These are phyloP conservation scores for Folsomia candida DNA, from an alignment of 2,888 invertebrate genomes.

Conservation along the genomic window DNA sequence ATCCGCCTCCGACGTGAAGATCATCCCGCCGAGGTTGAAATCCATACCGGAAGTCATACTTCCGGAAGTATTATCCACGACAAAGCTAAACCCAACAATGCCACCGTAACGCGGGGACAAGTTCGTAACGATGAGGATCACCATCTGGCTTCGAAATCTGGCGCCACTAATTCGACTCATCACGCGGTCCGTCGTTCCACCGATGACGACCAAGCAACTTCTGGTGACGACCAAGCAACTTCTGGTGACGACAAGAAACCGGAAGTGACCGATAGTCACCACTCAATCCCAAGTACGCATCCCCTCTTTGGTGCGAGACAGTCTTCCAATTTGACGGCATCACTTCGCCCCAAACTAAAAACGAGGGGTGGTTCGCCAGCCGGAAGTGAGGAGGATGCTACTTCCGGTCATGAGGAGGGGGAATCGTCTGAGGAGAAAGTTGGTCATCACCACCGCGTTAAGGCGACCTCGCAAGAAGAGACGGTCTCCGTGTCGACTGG, in stretches of 20 bases:
- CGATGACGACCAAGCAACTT: no score
- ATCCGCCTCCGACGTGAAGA: not conserved
- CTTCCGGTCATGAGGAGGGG: not conserved
- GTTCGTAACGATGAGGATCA: no score
- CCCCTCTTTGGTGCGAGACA: conserved; percentile 4
- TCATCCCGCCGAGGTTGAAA: no score
- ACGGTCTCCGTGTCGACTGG: not conserved
- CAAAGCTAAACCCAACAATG: no score
- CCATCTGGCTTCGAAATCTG: no score
- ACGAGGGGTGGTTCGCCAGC: not conserved
- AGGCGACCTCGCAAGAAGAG: not conserved
- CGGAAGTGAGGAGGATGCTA: no score
- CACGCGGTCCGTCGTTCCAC: not conserved
- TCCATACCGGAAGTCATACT: no score
- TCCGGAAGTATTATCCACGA: not conserved
- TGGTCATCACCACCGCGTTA: not conserved
- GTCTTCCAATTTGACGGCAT: not conserved
- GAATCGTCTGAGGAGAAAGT: not conserved
- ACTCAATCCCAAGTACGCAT: conserved; percentile 3
- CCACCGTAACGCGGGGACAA: no score
- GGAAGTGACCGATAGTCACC: not conserved
- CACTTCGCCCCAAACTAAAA: not conserved
- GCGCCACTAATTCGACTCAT: not conserved
- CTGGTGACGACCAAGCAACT: no score
- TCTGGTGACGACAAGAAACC: not conserved